Base-by-base conservation (phyloP, 2,797 vertebrate genomes). In the Ataeniobius toweri region DNA sequence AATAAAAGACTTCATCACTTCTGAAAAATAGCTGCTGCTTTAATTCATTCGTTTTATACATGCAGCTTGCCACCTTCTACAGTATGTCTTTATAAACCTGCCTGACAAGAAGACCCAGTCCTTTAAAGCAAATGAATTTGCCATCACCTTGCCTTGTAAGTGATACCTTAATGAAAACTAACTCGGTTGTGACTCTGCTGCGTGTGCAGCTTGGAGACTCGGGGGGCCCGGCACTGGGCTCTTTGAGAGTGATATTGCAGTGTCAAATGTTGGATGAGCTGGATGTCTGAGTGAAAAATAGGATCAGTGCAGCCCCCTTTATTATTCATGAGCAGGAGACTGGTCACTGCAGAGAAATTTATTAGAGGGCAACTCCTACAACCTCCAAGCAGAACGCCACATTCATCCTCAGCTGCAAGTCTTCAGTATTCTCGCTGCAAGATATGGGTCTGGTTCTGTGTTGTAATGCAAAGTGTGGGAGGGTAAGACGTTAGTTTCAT, bases 301-400 rank as follows among this genome's bases (percentile, higher is more conserved):
- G 85, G 84, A 91, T 91, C 88, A 87, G 87, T 36, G 72, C 76
- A 75, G 72, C 10, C 28, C n/a, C 80, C 63, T 90, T 87, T 88
- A 91, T 89, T 89, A 91, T 92, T 91, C 86, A 93, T 91, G 89
- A 91, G 87, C 81, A 26, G 79, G 78, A 87, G 89, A 81, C 78
- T 87, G 88, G 87, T 83, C 88, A 89, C 86, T 88, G 88, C 87
- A 77, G 86, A 84, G 76, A 78, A 80, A 91, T 87, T 72, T 83
- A 86, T 89, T 80, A 80, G 85, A 88, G 84, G 85, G 82, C 88
- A 83, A 79, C 77, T 86, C 75, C 75, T 83, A 73, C 82, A 81
- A 77, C 84, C 88, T 89, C 80, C 71, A 71, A 84, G 78, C 79
- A n/a, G 77, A 81, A 71, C 71, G 3, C 71, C 26, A 36, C 75